Conservation (phyloP, 2,888 invertebrate species). For the Lasiommata megera region DNA sequence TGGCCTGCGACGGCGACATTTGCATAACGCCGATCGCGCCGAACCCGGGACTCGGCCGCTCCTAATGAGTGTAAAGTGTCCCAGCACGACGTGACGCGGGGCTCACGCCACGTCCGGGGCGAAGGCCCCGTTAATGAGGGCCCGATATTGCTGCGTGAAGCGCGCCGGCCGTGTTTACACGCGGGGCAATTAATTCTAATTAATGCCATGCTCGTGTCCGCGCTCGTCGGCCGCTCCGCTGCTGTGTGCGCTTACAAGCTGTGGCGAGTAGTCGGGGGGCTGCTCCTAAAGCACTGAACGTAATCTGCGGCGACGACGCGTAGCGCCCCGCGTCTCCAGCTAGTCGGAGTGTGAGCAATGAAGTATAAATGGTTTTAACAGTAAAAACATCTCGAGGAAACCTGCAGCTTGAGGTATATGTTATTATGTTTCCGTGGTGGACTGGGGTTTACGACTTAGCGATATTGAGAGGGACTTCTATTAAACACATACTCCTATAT, state of each 20-base stretch:
- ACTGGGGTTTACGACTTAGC: neutral
- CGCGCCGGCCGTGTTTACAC: constrained; percentile 4
- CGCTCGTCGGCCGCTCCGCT: no score
- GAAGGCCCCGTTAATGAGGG: constrained; percentile 8
- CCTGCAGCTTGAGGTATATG: no score
- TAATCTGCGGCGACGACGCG: no score
- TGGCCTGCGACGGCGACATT: neutral
- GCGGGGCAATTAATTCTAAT: constrained; percentile 8
- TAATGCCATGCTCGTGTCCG: neutral
- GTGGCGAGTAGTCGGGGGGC: no score
- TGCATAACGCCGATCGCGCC: neutral
- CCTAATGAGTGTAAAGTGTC: constrained; percentile 29
- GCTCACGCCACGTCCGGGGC: neutral
- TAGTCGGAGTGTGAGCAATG: no score
- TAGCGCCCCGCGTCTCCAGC: no score
- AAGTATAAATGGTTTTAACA: no score
- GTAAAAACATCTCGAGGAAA: no score
- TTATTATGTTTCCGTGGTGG: neutral
- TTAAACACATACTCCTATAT: no score
- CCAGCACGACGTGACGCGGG: constrained; percentile 19
- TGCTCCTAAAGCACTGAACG: no score
- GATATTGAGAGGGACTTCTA: no score
- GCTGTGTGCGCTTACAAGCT: no score
- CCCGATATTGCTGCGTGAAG: neutral
- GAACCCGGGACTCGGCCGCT: constrained; percentile 5